phyloP scores from a whole-genome alignment of 2,888 invertebrate genomes.

The Thereva nobilitata region DNA sequence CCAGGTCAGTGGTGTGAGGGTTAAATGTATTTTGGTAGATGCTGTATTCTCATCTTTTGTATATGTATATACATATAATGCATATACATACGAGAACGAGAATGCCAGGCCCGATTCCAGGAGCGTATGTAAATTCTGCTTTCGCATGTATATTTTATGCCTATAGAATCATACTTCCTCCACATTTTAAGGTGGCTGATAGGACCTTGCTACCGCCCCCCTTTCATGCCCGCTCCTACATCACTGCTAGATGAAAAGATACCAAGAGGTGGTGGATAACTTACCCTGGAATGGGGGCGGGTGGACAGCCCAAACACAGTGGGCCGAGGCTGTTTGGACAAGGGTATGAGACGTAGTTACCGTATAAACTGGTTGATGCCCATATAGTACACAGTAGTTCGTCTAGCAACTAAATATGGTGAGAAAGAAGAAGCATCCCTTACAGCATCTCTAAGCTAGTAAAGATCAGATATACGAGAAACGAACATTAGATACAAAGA shows the following conservation, averaged over 20 bases:
- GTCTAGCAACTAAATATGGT: conserved; percentile 15
- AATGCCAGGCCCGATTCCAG: background rate
- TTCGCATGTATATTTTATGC: conserved; percentile 30
- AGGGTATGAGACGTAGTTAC: conserved; percentile 18
- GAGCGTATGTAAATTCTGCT: conserved; percentile 30
- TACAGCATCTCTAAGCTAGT: conserved; percentile 17
- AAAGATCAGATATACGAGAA: conserved; percentile 27
- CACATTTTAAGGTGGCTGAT: background rate
- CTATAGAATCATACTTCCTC: conserved; percentile 22
- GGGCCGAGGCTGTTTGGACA: background rate
- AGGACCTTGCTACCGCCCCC: too few species aligned
- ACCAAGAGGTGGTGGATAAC: too few species aligned
- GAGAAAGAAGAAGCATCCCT: conserved; percentile 2
- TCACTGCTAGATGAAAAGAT: too few species aligned
- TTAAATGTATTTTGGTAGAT: conserved; percentile 27
- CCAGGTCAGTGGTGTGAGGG: conserved; percentile 33
- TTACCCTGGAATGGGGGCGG: conserved; percentile 2
- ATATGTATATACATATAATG: background rate
- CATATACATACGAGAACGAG: background rate
- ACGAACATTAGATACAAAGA: conserved; percentile 28
- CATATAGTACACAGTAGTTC: conserved; percentile 12
- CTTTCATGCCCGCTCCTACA: too few species aligned
- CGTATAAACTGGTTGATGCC: conserved; percentile 21
- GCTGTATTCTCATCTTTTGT: background rate
- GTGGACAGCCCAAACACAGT: background rate